Base-by-base conservation (phyloP, 2,888 invertebrate genomes). In the Anoncus sp. region DNA sequence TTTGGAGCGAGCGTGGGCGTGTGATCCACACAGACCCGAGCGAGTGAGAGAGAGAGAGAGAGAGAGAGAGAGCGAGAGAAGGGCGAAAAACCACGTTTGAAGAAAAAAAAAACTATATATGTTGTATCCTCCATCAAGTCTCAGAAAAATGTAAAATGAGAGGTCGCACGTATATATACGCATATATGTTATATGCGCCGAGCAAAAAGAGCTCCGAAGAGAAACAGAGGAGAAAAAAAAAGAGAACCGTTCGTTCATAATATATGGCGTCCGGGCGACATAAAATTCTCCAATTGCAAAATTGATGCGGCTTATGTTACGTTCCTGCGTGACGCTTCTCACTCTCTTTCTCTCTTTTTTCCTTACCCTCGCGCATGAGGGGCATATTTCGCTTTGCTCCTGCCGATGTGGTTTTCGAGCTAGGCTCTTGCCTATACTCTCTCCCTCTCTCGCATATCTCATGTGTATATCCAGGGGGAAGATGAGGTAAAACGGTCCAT, bases 271-370 rank as follows among this genome's bases (percentile, higher is more conserved):
- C 85, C 83, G 87, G 84, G 87, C 84, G 90, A 89, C 90, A 88
- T 91, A 90, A 91, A 91, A 91, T 91, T 90, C 91, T 91, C 91
- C 89, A 87, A 89, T 91, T 91, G 91, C 91, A 91, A 91, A 91
- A 91, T 91, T 91, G 90, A 91, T 91, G 91, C 87, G 89, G 87
- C 86, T 88, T 88, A 86, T 88, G 87, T 88, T 87, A 86, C 88
- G 80, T 79, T 81, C 62, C 67, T 71, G 72, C 72, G 67, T 77
- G 77, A 77, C 66, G 60, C 38, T 77, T 18, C 45, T 49, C 47
- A 78, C 79, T 79, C 80, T 47, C 75, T 67, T 47, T 20, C 63
- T 74, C 71, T 35, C 35, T 53, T n/a, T n/a, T n/a, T n/a, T n/a
- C n/a, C n/a, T n/a, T n/a, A n/a, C n/a, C n/a, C n/a, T n/a, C n/a